Evolutionary conservation across 2,113 vertebrate genomes (phyloP).

Genomic region (Pituophis catenifer): DNA sequence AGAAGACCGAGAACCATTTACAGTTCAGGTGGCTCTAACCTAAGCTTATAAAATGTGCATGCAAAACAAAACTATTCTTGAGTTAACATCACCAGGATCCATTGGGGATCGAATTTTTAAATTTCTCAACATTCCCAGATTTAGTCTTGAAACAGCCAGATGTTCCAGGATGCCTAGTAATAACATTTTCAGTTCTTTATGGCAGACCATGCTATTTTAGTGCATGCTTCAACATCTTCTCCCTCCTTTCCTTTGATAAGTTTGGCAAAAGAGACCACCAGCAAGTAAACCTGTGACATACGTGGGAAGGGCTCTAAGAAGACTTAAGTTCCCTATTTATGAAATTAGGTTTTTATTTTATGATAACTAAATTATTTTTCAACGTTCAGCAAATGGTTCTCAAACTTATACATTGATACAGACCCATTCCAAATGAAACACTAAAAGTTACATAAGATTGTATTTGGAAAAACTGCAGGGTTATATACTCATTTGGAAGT

Average conservation of each 20-base stretch:
- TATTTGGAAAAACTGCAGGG: not conserved
- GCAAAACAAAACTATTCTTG: not conserved
- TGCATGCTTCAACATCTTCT: not conserved
- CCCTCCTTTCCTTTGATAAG: not conserved
- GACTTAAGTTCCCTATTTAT: not conserved
- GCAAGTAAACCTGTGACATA: not conserved
- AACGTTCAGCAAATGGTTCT: not conserved
- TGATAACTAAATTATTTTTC: not conserved
- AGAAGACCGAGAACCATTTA: not conserved
- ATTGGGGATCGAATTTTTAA: not conserved
- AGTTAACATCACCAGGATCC: not conserved
- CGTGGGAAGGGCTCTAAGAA: not conserved
- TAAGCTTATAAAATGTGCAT: not conserved
- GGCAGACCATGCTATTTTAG: not conserved
- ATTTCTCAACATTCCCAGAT: not conserved
- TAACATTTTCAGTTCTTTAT: not conserved
- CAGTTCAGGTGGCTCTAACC: not conserved
- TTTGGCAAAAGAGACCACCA: not conserved
- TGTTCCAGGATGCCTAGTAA: not conserved
- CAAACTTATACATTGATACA: not conserved
- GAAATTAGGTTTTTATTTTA: not conserved
- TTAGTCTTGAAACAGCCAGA: not conserved
- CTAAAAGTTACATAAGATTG: not conserved
- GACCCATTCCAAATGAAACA: not conserved
- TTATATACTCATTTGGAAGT: not conserved